Evolutionary conservation across 64 coral and sea anemone species (phyloP).

Genomic region (Catalaphyllia jardinei): DNA sequence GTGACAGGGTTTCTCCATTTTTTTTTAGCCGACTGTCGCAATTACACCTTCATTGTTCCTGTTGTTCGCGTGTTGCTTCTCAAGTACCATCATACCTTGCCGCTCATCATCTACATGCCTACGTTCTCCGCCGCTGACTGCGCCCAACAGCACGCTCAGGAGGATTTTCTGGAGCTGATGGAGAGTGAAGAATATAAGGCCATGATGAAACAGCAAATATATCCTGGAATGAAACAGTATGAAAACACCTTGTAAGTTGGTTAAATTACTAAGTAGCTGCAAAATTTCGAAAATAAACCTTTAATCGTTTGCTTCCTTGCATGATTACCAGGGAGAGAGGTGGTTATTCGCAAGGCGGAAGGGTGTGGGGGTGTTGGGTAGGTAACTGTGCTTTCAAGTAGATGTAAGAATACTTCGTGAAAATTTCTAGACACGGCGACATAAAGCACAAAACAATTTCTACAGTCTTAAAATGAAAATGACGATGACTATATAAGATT

Average conservation of each 20-base stretch:
- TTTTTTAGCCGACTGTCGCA: slow-evolving; percentile 64
- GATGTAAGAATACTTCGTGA: too few species aligned
- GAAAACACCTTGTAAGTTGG: slow-evolving; percentile 81
- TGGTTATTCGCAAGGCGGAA: too few species aligned
- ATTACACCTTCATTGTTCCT: slow-evolving; percentile 91
- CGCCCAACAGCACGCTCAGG: slow-evolving; percentile 62
- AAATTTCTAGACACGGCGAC: too few species aligned
- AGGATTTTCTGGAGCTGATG: slow-evolving; percentile 72
- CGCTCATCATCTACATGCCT: slow-evolving; percentile 89
- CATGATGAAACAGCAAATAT: slow-evolving; percentile 91
- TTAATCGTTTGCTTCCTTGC: background rate
- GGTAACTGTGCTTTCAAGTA: too few species aligned
- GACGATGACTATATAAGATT: too few species aligned
- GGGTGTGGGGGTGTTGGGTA: too few species aligned
- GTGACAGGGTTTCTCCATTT: too few species aligned
- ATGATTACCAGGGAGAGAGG: too few species aligned
- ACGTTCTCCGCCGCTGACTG: slow-evolving; percentile 64
- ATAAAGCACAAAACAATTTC: too few species aligned
- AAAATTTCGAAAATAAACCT: too few species aligned
- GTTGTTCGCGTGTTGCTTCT: slow-evolving; percentile 81
- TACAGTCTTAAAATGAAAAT: too few species aligned
- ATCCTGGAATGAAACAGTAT: slow-evolving; percentile 89
- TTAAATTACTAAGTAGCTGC: background rate
- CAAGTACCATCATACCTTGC: slow-evolving; percentile 78
- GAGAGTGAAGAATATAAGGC: slow-evolving; percentile 89